Evolutionary conservation across 2,888 invertebrate genomes (phyloP).

Genomic region (Mimumesa dahlbomi): DNA sequence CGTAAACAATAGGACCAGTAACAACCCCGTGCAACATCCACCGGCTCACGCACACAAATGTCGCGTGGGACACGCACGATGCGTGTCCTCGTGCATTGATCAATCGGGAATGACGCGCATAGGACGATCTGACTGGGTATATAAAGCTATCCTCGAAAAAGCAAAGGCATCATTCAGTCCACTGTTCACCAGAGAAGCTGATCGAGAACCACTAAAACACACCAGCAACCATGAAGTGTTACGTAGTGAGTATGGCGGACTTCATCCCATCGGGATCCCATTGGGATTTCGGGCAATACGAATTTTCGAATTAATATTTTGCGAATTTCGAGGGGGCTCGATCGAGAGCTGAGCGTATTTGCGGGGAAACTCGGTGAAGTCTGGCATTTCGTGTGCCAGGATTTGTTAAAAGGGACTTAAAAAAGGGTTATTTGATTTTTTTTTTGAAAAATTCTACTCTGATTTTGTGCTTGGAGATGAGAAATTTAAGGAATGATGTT

Average conservation of each 20-base stretch:
- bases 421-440: too few relatives aligned
- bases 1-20: conserved; percentile 58
- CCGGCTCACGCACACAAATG: conserved; percentile 21
- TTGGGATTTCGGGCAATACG: too few relatives aligned
- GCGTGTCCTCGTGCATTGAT: conserved; percentile 69
- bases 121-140: conserved; percentile 66
- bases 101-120: conserved; percentile 68
- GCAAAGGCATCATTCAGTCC: conserved; percentile 73
- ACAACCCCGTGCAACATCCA: conserved; percentile 57
- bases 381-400: too few relatives aligned
- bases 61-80: conserved; percentile 22
- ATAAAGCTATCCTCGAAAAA: conserved; percentile 71
- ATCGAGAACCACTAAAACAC: conserved; percentile 42
- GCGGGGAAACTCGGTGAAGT: too few relatives aligned
- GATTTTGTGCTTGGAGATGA: too few relatives aligned
- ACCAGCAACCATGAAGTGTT: conserved; percentile 71
- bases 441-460: too few relatives aligned
- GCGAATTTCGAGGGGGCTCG: too few relatives aligned
- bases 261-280: background rate
- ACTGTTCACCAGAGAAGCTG: conserved; percentile 57
- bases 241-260: conserved; percentile 70
- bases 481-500: too few relatives aligned
- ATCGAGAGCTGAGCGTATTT: too few relatives aligned
- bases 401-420: too few relatives aligned
- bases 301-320: too few relatives aligned